Conservation (phyloP, 2,888 invertebrate genomes). For the Liodrosophila aerea region DNA sequence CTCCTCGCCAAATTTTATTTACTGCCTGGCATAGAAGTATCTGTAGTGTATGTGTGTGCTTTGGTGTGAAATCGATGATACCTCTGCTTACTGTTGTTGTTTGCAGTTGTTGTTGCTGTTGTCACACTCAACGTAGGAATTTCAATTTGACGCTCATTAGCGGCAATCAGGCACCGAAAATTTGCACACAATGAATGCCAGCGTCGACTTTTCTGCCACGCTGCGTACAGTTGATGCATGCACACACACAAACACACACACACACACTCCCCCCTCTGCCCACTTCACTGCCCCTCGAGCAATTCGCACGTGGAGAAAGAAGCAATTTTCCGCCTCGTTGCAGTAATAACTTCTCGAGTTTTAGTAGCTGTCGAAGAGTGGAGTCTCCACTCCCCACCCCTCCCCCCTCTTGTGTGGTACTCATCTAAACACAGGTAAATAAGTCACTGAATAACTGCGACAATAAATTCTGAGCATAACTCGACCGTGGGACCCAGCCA, state of each 20-base stretch:
- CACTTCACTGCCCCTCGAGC: slow-evolving; percentile 22
- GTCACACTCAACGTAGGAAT: slow-evolving; percentile 47
- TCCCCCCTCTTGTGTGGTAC: background rate
- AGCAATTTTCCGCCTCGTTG: slow-evolving; percentile 73
- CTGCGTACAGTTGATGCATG: slow-evolving; percentile 31
- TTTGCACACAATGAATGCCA: slow-evolving; percentile 36
- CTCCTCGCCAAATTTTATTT: slow-evolving; percentile 46
- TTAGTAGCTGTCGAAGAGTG: slow-evolving; percentile 26
- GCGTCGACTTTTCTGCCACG: slow-evolving; percentile 21
- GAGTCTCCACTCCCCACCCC: background rate
- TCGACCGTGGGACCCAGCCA: slow-evolving; percentile 15
- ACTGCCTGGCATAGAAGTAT: slow-evolving; percentile 21
- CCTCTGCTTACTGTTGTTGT: background rate
- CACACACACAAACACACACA: slow-evolving; percentile 6
- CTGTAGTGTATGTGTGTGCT: slow-evolving; percentile 11
- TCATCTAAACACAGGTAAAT: slow-evolving; percentile 23
- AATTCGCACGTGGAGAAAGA: slow-evolving; percentile 60
- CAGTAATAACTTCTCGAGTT: slow-evolving; percentile 63
- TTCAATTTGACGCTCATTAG: slow-evolving; percentile 72
- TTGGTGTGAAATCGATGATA: slow-evolving; percentile 47
- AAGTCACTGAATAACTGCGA: slow-evolving; percentile 42
- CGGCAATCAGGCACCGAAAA: slow-evolving; percentile 52
- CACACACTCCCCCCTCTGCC: background rate
- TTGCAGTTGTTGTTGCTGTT: background rate
- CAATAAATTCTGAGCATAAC: slow-evolving; percentile 34